phyloP scores from a whole-genome alignment of 2,888 invertebrate species.

The Coenonympha glycerion region DNA sequence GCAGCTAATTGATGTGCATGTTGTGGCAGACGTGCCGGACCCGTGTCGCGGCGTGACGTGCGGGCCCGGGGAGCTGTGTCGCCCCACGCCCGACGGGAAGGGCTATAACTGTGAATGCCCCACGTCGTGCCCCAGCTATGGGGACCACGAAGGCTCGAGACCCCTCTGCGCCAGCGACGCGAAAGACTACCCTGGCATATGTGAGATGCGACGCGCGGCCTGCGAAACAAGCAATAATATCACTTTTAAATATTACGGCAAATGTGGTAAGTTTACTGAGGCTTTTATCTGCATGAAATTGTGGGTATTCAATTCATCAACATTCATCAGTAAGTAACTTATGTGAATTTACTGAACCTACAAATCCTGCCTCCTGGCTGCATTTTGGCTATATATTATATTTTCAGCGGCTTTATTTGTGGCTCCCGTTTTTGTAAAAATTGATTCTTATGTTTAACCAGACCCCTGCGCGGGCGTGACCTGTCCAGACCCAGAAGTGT shows the following conservation, averaged over 20 bases:
- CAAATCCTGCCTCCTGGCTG: no score
- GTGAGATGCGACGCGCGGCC: slow-evolving; percentile 87
- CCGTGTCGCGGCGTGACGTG: slow-evolving; percentile 86
- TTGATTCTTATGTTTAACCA: slow-evolving; percentile 7
- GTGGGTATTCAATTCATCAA: no score
- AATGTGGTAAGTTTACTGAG: slow-evolving; percentile 93
- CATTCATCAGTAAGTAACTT: no score
- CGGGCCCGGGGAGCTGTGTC: slow-evolving; percentile 86
- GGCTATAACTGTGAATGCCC: slow-evolving; percentile 86
- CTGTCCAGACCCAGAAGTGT: slow-evolving; percentile 88
- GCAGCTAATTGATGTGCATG: slow-evolving; percentile 33
- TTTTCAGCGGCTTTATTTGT: no score
- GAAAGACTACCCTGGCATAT: slow-evolving; percentile 88
- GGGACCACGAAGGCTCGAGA: slow-evolving; percentile 86
- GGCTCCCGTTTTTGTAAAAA: background rate
- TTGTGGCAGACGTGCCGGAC: slow-evolving; percentile 75
- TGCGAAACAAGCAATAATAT: slow-evolving; percentile 85
- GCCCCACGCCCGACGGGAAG: slow-evolving; percentile 80
- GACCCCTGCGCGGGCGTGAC: slow-evolving; percentile 89
- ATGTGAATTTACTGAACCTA: no score
- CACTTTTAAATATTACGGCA: slow-evolving; percentile 87
- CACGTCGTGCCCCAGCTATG: slow-evolving; percentile 85
- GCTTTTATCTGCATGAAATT: no score
- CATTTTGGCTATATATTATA: no score
- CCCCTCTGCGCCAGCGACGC: slow-evolving; percentile 91